phyloP scores from a whole-genome alignment of 2,113 vertebrate genomes.

The Nesogale talazaci region DNA sequence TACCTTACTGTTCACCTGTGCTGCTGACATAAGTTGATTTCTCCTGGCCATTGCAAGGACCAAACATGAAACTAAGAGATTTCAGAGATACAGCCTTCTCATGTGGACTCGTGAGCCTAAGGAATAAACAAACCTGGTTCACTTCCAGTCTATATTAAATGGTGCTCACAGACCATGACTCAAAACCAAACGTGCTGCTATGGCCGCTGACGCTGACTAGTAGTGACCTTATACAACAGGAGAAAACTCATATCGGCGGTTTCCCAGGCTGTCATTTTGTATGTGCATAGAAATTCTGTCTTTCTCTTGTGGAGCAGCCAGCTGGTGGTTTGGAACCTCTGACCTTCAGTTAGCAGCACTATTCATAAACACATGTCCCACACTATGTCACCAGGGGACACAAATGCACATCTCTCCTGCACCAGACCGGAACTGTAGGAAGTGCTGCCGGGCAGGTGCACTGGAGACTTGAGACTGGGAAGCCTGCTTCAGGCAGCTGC shows the following conservation, averaged over 20 bases:
- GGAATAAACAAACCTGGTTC: neutral
- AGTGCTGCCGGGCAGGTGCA: neutral
- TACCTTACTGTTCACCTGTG: rapidly evolving
- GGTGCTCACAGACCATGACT: rapidly evolving
- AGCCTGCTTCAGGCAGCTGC: rapidly evolving
- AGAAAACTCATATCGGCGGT: too few relatives aligned
- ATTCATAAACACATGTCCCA: too few relatives aligned
- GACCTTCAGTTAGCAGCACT: too few relatives aligned
- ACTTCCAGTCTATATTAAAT: neutral
- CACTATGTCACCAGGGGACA: too few relatives aligned
- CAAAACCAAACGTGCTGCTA: too few relatives aligned
- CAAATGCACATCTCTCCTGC: neutral
- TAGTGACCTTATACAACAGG: too few relatives aligned
- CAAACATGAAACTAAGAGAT: neutral
- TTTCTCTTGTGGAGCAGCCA: too few relatives aligned
- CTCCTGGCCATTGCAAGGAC: neutral
- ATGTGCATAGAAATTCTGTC: too few relatives aligned
- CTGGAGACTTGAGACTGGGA: rapidly evolving
- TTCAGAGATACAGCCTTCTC: neutral
- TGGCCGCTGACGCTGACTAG: too few relatives aligned
- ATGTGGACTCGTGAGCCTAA: too few relatives aligned
- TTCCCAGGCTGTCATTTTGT: too few relatives aligned
- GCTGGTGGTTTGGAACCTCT: too few relatives aligned
- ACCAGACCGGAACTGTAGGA: neutral
- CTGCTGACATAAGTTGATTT: neutral